Evolutionary conservation across 2,888 invertebrate species (phyloP).

Genomic region (Epicampocera succincta): DNA sequence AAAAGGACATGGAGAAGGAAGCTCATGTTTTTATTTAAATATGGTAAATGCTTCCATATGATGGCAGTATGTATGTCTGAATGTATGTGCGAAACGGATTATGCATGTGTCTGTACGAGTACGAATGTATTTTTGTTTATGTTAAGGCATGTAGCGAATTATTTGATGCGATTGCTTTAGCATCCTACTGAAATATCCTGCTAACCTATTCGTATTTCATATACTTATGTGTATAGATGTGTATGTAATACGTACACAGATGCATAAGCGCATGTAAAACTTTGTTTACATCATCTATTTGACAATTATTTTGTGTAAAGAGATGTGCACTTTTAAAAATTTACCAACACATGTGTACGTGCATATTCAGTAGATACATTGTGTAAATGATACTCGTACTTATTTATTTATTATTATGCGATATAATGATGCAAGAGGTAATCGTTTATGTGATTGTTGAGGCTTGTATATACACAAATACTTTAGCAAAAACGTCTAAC

Average conservation of each 20-base stretch:
- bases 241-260: conserved; percentile 27
- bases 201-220: conserved; percentile 80
- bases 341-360: not conserved
- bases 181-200: conserved; percentile 73
- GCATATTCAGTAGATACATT: conserved; percentile 26
- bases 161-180: conserved; percentile 12
- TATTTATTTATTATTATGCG: conserved; percentile 1
- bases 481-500: too few relatives aligned
- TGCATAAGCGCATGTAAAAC: not conserved
- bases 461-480: not conserved
- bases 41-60: too few relatives aligned
- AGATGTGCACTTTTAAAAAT: conserved; percentile 10
- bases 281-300: conserved; percentile 11
- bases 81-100: too few relatives aligned
- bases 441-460: not conserved
- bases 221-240: conserved; percentile 79
- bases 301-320: conserved; percentile 6
- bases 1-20: too few relatives aligned
- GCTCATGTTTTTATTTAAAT: too few relatives aligned
- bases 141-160: not conserved
- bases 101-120: not conserved
- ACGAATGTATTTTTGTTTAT: not conserved
- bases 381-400: conserved; percentile 49
- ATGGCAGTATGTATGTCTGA: too few relatives aligned
- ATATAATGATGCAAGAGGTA: conserved; percentile 12